Evolutionary conservation across 2,888 invertebrate species (phyloP).

Genomic region (Caenorhabditis afra): DNA sequence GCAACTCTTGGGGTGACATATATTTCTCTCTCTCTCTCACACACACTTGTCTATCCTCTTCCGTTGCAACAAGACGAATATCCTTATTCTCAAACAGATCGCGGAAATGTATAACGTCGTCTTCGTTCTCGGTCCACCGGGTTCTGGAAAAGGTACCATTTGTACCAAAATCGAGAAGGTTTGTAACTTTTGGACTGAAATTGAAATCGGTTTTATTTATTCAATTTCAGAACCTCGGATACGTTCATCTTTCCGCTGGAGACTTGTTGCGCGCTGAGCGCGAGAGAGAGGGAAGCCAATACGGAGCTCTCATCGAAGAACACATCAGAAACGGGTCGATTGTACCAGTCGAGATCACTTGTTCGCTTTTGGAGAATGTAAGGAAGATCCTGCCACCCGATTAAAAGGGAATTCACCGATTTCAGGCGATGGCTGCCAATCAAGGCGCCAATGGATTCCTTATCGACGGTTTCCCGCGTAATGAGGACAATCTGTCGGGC

Average conservation of each 20-base stretch:
- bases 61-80: too few species aligned
- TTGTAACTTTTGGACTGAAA: background rate
- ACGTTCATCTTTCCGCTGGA: conserved; percentile 85
- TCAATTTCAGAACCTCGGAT: conserved; percentile 83
- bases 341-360: conserved; percentile 98
- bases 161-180: conserved; percentile 90
- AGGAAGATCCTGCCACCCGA: too few species aligned
- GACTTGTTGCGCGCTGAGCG: conserved; percentile 95
- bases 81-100: background rate
- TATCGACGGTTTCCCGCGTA: conserved; percentile 99
- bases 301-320: conserved; percentile 90
- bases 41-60: background rate
- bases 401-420: background rate
- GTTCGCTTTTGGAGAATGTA: conserved; percentile 90
- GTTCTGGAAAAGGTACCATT: conserved; percentile 98
- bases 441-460: conserved; percentile 85
- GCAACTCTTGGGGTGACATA: too few species aligned
- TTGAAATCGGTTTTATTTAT: conserved; percentile 14
- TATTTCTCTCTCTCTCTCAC: background rate
- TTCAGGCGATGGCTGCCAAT: conserved; percentile 74
- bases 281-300: conserved; percentile 83
- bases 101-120: conserved; percentile 86
- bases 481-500: conserved; percentile 95
- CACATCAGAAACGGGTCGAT: conserved; percentile 94
- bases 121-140: conserved; percentile 97